These are phyloP conservation scores for Hydractinia symbiolongicarpus DNA, from an alignment of 30 jellyfish, hydroid and myxozoan species.

Conservation along the genomic window DNA sequence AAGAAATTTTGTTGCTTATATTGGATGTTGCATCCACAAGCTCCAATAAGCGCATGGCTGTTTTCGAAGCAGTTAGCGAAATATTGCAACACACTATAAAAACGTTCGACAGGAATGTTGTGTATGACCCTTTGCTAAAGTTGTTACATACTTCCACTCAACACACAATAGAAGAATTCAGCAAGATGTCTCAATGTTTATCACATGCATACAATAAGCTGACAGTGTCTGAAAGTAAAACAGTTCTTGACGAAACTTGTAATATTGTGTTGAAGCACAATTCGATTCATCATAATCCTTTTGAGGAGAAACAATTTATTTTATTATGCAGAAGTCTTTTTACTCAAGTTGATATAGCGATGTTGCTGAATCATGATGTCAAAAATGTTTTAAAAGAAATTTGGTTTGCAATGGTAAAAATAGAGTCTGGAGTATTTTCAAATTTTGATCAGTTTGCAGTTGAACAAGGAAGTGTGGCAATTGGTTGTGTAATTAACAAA, in stretches of 20 bases:
- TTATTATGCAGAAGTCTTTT: background rate
- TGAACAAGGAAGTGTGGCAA: background rate
- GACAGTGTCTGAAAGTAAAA: background rate
- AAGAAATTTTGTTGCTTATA: too few species aligned
- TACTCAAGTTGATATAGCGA: background rate
- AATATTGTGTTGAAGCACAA: background rate
- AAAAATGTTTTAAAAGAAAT: too few species aligned
- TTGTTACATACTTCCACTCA: too few species aligned
- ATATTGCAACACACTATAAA: background rate
- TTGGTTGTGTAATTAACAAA: slow-evolving; percentile 4
- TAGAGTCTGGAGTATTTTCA: too few species aligned
- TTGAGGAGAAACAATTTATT: background rate
- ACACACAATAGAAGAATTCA: too few species aligned
- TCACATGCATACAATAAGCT: background rate
- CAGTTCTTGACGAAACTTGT: background rate
- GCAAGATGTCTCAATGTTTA: slow-evolving; percentile 2
- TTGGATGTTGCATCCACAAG: too few species aligned
- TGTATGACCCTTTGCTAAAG: background rate
- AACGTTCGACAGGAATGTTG: too few species aligned
- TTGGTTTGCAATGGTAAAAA: too few species aligned
- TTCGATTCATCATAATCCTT: background rate
- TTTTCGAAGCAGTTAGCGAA: slow-evolving; percentile 7
- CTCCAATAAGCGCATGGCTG: too few species aligned
- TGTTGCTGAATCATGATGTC: background rate
- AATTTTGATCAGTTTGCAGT: background rate